These are phyloP conservation scores for Albula glossodonta DNA, from an alignment of 2,113 vertebrate genomes.

Conservation along the genomic window DNA sequence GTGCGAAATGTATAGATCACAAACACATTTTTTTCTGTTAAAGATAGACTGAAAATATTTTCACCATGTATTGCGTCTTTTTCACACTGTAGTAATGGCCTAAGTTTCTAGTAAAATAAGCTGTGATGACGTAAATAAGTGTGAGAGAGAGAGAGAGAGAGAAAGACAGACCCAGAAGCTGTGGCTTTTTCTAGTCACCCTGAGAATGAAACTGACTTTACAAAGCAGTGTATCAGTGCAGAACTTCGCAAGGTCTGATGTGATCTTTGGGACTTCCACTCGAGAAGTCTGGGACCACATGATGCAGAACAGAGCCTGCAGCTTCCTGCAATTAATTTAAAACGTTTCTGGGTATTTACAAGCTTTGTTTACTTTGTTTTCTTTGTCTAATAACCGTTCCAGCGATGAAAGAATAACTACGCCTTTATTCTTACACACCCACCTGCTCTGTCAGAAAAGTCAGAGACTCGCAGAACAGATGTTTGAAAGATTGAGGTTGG, in stretches of 20 bases:
- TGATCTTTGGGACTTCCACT: slow-evolving; percentile 9
- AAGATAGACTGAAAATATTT: not conserved
- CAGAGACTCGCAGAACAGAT: too few relatives aligned
- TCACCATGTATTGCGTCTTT: not conserved
- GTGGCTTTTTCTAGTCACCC: slow-evolving; percentile 24
- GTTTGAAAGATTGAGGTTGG: too few relatives aligned
- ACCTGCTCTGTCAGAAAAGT: too few relatives aligned
- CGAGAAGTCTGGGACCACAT: not conserved
- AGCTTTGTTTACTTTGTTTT: not conserved
- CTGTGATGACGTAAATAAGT: slow-evolving; percentile 10
- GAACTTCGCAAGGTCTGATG: slow-evolving; percentile 10
- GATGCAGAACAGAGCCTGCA: not conserved
- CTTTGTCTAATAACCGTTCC: not conserved
- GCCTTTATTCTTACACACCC: too few relatives aligned
- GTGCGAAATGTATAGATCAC: not conserved
- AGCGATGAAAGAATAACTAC: not conserved
- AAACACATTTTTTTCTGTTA: not conserved
- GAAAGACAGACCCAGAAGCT: slow-evolving; percentile 23
- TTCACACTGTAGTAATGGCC: not conserved
- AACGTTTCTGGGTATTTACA: not conserved
- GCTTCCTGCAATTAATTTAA: not conserved
- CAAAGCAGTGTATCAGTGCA: slow-evolving; percentile 23
- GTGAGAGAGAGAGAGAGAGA: not conserved
- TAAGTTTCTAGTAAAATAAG: slow-evolving; percentile 10
- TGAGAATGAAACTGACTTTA: slow-evolving; percentile 23